Evolutionary conservation across 1,140 invertebrate species (phyloP).

Genomic region (Antheraea mylitta): DNA sequence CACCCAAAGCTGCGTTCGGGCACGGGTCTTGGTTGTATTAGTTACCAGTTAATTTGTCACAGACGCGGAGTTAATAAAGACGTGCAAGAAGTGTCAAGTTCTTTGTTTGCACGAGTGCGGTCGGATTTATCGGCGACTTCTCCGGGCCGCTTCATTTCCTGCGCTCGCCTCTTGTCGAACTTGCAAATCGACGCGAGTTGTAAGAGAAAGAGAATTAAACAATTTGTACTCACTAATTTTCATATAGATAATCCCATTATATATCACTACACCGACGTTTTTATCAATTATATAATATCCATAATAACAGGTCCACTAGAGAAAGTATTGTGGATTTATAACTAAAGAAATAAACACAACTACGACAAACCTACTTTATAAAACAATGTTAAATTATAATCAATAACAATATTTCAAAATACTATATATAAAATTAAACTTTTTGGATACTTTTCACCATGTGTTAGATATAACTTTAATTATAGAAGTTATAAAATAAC

Average conservation of each 20-base stretch:
- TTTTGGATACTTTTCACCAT: no score
- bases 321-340: no score
- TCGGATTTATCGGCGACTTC: conserved; percentile 51
- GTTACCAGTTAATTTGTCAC: conserved; percentile 56
- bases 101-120: conserved; percentile 42
- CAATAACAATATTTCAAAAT: no score
- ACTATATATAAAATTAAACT: no score
- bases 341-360: no score
- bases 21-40: not conserved
- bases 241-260: not conserved
- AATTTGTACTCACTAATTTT: not conserved
- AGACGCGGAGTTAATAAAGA: conserved; percentile 54
- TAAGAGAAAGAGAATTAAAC: not conserved
- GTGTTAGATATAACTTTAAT: no score
- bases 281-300: no score
- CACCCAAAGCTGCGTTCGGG: no score
- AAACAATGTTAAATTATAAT: no score
- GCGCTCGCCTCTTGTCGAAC: conserved; percentile 67
- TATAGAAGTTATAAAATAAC: no score
- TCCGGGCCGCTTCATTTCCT: conserved; percentile 68
- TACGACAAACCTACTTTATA: no score
- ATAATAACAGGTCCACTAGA: no score
- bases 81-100: conserved; percentile 52
- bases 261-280: not conserved
- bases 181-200: conserved; percentile 18